Conservation (phyloP, 2,888 invertebrate genomes). For the Sminthurinus aureus region DNA sequence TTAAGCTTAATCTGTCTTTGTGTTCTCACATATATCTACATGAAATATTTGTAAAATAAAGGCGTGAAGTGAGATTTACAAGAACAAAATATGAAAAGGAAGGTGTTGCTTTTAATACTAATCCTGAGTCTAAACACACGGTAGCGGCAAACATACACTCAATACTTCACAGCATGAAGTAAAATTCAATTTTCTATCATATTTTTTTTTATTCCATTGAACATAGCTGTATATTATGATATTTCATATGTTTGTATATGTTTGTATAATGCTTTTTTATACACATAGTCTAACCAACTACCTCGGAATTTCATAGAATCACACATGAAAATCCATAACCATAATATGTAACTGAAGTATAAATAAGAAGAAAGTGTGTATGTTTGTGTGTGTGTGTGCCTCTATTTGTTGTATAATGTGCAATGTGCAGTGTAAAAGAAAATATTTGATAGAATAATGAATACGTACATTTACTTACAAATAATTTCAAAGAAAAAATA, state of each 20-base stretch:
- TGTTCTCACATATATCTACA: no score
- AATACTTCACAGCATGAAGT: slow-evolving; percentile 37
- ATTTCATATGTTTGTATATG: slow-evolving; percentile 2
- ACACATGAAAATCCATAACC: neutral
- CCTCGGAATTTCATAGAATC: slow-evolving; percentile 14
- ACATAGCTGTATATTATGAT: neutral
- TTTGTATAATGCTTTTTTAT: neutral
- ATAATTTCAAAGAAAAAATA: neutral
- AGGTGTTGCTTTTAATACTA: neutral
- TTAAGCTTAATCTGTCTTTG: no score
- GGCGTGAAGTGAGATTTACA: no score
- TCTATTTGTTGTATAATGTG: neutral
- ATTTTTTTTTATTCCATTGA: neutral
- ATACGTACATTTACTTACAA: slow-evolving; percentile 23
- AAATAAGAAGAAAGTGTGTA: slow-evolving; percentile 1
- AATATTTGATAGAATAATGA: slow-evolving; percentile 39
- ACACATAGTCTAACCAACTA: neutral
- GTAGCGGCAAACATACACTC: slow-evolving; percentile 24
- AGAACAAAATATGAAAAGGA: neutral
- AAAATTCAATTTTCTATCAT: slow-evolving; percentile 33
- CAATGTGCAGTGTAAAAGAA: slow-evolving; percentile 21
- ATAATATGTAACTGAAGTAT: neutral
- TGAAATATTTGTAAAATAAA: no score
- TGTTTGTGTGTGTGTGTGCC: neutral
- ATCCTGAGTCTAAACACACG: neutral